Evolutionary conservation across 2,888 invertebrate genomes (phyloP).

Genomic region (Scaptomyza tumidula): DNA sequence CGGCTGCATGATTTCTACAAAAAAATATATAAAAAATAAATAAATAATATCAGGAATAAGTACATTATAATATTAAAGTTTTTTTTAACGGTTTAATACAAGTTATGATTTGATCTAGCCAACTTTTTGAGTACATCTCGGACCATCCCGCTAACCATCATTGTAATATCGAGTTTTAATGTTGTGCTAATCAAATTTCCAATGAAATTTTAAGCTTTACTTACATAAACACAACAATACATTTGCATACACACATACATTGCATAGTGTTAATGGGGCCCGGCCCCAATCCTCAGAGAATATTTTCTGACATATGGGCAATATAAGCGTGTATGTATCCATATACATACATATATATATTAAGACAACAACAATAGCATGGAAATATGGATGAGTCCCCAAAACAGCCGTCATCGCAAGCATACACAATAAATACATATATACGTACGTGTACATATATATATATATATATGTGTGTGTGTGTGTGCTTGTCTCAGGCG

Average conservation of each 20-base stretch:
- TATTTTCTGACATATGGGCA: slow-evolving; percentile 60
- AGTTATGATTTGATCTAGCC: not conserved
- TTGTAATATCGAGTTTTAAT: slow-evolving; percentile 47
- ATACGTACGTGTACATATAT: not conserved
- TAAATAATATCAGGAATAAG: not conserved
- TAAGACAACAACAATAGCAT: slow-evolving; percentile 13
- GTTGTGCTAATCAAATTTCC: slow-evolving; percentile 60
- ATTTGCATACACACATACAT: not conserved
- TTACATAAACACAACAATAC: slow-evolving; percentile 45
- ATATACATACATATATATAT: slow-evolving; percentile 13
- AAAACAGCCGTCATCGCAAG: slow-evolving; percentile 49
- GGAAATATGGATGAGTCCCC: slow-evolving; percentile 48
- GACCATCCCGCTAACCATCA: slow-evolving; percentile 1
- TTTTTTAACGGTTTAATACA: no score
- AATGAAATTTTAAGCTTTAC: slow-evolving; percentile 43
- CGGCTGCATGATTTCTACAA: slow-evolving; percentile 91
- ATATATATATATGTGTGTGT: not conserved
- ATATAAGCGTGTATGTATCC: slow-evolving; percentile 17
- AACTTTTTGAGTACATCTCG: slow-evolving; percentile 28
- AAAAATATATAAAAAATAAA: not conserved
- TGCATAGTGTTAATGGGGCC: slow-evolving; percentile 13
- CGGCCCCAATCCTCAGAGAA: slow-evolving; percentile 50
- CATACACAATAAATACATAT: slow-evolving; percentile 12
- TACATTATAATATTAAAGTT: not conserved
- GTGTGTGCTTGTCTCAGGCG: slow-evolving; percentile 45